Evolutionary conservation across 2,797 vertebrate species (phyloP).

Genomic region (Enoplosus armatus): DNA sequence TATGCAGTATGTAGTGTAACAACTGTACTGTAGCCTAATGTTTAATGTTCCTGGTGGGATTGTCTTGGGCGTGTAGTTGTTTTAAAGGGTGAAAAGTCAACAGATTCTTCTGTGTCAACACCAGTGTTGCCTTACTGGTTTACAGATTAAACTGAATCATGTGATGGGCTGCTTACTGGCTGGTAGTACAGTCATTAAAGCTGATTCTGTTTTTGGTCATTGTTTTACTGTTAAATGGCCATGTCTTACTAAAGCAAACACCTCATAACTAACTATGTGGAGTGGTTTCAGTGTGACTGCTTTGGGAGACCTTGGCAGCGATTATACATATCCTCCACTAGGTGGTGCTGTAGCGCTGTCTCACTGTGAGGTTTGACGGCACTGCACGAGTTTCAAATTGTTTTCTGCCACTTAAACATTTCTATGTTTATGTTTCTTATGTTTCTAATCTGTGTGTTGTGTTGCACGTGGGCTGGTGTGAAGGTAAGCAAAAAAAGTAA

Average conservation of each 20-base stretch:
- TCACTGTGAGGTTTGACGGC: conserved; percentile 5
- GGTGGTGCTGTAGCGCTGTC: conserved; percentile 32
- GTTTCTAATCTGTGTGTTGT: neutral
- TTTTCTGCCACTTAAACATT: neutral
- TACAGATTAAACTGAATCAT: conserved; percentile 22
- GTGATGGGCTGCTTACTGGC: neutral
- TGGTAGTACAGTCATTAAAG: neutral
- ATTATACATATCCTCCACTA: conserved; percentile 16
- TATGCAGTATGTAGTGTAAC: neutral
- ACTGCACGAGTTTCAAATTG: conserved; percentile 21
- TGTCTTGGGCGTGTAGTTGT: conserved; percentile 53
- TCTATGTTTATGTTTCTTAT: no score
- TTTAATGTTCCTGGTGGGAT: conserved; percentile 35
- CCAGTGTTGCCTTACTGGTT: conserved; percentile 54
- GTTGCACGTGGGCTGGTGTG: neutral
- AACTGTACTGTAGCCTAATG: conserved; percentile 3
- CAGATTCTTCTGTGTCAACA: conserved; percentile 60
- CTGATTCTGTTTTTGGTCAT: neutral
- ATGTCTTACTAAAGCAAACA: neutral
- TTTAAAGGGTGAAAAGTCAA: conserved; percentile 60
- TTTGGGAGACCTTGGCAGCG: neutral
- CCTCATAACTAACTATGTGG: no score
- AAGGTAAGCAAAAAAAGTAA: neutral
- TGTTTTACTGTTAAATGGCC: neutral
- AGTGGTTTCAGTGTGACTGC: neutral